These are phyloP conservation scores for Propithecus deckenii DNA, from an alignment of 2,797 vertebrate species.

Conservation along the genomic window DNA sequence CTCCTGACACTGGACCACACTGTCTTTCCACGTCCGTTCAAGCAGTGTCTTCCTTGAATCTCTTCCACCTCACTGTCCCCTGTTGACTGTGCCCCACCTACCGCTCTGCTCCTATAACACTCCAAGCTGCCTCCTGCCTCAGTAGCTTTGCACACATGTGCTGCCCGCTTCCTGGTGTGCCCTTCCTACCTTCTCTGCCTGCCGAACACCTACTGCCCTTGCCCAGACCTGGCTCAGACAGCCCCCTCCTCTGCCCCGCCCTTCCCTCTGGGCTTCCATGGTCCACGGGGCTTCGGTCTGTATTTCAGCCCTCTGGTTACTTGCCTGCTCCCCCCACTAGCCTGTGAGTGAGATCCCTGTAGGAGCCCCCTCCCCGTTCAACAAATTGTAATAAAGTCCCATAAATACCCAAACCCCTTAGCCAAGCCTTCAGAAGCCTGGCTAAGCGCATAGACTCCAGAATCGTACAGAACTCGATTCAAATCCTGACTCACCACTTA, in stretches of 20 bases:
- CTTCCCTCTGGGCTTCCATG: not conserved
- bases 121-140: not conserved
- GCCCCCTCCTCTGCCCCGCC: not conserved
- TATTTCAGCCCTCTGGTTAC: not conserved
- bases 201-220: not conserved
- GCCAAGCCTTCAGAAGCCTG: not conserved
- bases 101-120: not conserved
- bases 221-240: not conserved
- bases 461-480: not conserved
- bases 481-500: not conserved
- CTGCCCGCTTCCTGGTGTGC: not conserved
- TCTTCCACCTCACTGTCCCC: not conserved
- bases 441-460: not conserved
- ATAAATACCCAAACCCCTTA: not conserved
- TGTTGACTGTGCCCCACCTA: too few relatives aligned
- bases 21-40: not conserved
- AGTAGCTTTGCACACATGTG: not conserved
- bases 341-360: not conserved
- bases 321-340: not conserved
- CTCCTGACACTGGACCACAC: not conserved
- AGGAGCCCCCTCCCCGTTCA: not conserved
- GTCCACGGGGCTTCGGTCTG: not conserved
- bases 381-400: not conserved
- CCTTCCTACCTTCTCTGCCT: not conserved
- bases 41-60: not conserved